Evolutionary conservation across 2,113 vertebrate genomes (phyloP), one percentile per base, ranked within the genome.

Genomic region (Piprites chloris): DNA sequence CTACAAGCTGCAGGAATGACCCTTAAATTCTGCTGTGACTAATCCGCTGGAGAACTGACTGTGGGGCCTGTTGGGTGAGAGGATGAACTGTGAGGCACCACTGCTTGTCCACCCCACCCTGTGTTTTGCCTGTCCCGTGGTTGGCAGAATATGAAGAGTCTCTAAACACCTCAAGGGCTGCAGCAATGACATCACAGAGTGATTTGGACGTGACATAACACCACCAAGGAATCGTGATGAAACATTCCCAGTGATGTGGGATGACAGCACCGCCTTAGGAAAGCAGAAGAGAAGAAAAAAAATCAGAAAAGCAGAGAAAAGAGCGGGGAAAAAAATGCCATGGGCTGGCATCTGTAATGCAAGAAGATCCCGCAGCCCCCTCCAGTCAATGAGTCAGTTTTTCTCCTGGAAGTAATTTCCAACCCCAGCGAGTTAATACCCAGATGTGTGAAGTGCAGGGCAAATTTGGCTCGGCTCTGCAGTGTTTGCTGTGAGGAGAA

Each of bases 381-480:
- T 90, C 85, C 63, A 58, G 41, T 0, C 50, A 75, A 7, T 91
- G 90, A 96, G 94, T 88, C 94, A 96, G 68, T 46, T 55, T 37
- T 91, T 85, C 89, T 93, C 93, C 82, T 96, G 87, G 94, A 96
- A 91, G 65, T 46, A 35, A 96, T 94, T 93, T 71, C n/a, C 75
- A 87, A 8, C 14, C 58, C 6, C 74, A 91, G 82, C 0, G 1
- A 92, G 78, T 59, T 69, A 85, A 94, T 87, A 47, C 82, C 91
- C 90, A 85, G 89, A 41, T 76, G 91, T 93, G 83, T 55, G 91
- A 87, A 88, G 87, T 6, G 44, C 59, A 24, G 87, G 22, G 63
- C 55, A 52, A 58, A 73, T 93, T 26, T 86, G 94, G 93, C 91
- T 95, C 63, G 3, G 12, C 65, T 55, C 49, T 52, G 78, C 67